Evolutionary conservation across 2,888 invertebrate species (phyloP).

Genomic region (Helleia helle): DNA sequence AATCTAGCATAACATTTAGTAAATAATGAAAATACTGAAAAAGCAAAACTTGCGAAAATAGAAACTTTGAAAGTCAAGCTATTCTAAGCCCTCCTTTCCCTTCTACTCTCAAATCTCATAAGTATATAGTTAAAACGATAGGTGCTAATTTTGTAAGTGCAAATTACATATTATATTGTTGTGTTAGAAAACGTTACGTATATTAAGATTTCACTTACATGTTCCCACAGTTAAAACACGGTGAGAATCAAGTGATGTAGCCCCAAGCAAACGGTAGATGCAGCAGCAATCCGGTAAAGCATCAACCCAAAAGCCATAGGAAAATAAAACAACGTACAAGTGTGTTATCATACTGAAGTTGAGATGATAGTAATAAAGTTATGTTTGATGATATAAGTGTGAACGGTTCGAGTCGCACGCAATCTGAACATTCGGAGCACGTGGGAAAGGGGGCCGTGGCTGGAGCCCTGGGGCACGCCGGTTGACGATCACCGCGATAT

Average conservation of each 20-base stretch:
- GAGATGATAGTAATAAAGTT: constrained; percentile 13
- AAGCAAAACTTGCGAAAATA: no score
- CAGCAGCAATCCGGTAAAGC: constrained; percentile 52
- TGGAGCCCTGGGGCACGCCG: constrained; percentile 54
- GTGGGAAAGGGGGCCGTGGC: constrained; percentile 65
- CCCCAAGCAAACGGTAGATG: constrained; percentile 70
- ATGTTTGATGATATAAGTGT: constrained; percentile 31
- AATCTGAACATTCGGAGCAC: constrained; percentile 69
- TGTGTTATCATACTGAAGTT: constrained; percentile 29
- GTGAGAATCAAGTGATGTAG: constrained; percentile 54
- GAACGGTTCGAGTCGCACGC: constrained; percentile 62
- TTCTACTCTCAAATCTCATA: no score
- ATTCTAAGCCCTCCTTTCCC: no score
- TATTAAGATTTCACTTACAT: constrained; percentile 42
- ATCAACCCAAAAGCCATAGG: constrained; percentile 39
- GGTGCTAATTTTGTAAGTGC: no score
- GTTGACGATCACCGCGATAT: constrained; percentile 71
- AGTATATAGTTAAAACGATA: no score
- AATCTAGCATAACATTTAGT: no score
- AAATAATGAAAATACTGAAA: no score
- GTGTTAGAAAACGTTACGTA: no score
- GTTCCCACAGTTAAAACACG: constrained; percentile 62
- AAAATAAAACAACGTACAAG: constrained; percentile 17
- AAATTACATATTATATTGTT: no score
- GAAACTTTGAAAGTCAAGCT: no score